These are phyloP conservation scores for Trimorus sp. DNA, from an alignment of 2,888 invertebrate species.

Conservation along the genomic window DNA sequence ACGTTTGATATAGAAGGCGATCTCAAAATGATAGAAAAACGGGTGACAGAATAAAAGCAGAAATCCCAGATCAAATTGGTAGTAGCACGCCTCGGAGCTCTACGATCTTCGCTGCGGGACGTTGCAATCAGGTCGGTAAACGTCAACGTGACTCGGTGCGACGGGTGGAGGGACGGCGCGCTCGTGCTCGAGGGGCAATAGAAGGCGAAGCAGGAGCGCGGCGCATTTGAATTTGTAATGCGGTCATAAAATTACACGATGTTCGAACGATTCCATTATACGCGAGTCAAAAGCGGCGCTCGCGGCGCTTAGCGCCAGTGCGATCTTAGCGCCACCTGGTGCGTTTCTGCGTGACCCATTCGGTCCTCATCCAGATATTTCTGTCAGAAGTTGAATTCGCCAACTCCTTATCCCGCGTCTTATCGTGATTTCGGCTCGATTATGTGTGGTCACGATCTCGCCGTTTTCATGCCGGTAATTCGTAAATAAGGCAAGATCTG, in stretches of 20 bases:
- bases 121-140: constrained; percentile 26
- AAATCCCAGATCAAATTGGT: not conserved
- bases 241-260: constrained; percentile 33
- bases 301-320: not conserved
- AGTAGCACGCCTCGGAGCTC: not conserved
- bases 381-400: not conserved
- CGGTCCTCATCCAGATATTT: too few relatives aligned
- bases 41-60: too few relatives aligned
- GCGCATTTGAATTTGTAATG: constrained; percentile 39
- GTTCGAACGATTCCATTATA: constrained; percentile 24
- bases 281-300: constrained; percentile 11
- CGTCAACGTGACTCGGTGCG: constrained; percentile 34
- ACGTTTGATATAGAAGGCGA: too few relatives aligned
- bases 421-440: not conserved
- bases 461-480: constrained; percentile 45
- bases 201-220: constrained; percentile 20
- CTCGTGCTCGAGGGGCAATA: constrained; percentile 43
- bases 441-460: constrained; percentile 49
- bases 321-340: not conserved
- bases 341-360: too few relatives aligned
- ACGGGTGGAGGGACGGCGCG: constrained; percentile 25
- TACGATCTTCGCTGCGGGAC: not conserved
- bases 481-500: constrained; percentile 45
- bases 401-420: not conserved
- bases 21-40: too few relatives aligned